Evolutionary conservation across 2,888 invertebrate genomes (phyloP), one percentile per base, ranked within the genome.

Genomic region (Ernsta delagoae): DNA sequence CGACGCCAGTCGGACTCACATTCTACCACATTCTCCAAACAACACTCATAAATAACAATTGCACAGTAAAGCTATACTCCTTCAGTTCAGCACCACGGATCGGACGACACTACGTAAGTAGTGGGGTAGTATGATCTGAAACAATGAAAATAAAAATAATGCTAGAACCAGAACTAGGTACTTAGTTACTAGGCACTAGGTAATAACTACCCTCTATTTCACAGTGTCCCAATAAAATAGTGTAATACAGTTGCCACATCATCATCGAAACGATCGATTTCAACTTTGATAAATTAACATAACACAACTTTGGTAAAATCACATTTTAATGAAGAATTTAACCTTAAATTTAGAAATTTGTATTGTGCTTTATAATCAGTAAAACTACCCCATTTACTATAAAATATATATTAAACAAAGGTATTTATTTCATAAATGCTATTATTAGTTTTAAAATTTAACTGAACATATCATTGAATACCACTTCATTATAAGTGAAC

Each of bases 11-110:
- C 73, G 64, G 50, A 41, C 53, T 9, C 59, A 59, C 53, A 34
- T 50, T 34, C 31, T 12, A 24, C 24, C 3, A n/a, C n/a, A n/a
- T n/a, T n/a, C n/a, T n/a, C n/a, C 48, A 11, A 48, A 48, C 48
- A 43, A 71, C 53, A 65, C 64, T 70, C 64, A 66, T 69, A 72
- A 72, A 75, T 73, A 70, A 73, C 62, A 65, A 70, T 71, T 77
- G 73, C 77, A 77, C 66, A 59, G 12, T 66, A 80, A 77, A 74
- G 79, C 82, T 82, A 84, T 81, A 81, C n/a, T n/a, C n/a, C n/a
- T n/a, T 60, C 76, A 76, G 81, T 79, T 79, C 69, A 79, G 59
- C 74, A 81, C 81, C 81, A 82, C n/a, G 75, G 72, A 36, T 72
- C 77, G 53, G 72, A 73, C 48, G 72, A 73, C 50, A 75, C 75